Evolutionary conservation across 2,888 invertebrate genomes (phyloP).

Genomic region (Thera britannica): DNA sequence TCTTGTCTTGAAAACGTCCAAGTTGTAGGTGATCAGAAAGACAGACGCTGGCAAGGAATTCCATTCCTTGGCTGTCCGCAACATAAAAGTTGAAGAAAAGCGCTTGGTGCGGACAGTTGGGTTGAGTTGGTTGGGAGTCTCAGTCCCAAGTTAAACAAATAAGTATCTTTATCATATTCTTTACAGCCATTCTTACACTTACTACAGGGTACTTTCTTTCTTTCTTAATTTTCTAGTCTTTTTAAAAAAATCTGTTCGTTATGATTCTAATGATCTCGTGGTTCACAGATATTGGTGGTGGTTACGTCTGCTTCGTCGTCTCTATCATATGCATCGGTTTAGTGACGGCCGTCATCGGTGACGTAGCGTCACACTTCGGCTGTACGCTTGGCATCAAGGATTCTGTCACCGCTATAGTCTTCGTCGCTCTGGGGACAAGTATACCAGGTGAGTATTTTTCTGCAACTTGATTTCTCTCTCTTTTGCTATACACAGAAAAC

Average conservation of each 20-base stretch:
- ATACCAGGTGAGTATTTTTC: constrained; percentile 93
- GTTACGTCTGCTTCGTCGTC: constrained; percentile 97
- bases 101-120: no score
- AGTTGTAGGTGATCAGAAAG: no score
- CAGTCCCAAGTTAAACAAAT: no score
- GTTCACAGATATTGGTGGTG: constrained; percentile 93
- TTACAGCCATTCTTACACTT: no score
- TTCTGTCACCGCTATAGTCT: constrained; percentile 98
- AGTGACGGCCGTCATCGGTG: constrained; percentile 98
- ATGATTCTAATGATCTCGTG: not conserved
- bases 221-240: not conserved
- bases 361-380: constrained; percentile 98
- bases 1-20: no score
- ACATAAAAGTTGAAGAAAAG: no score
- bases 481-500: no score
- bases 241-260: not conserved
- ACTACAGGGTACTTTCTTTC: not conserved
- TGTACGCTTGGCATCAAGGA: constrained; percentile 98
- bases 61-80: no score
- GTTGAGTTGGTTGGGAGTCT: no score
- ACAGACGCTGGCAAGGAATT: no score
- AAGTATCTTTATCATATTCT: no score
- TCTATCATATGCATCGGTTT: constrained; percentile 97
- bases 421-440: constrained; percentile 99
- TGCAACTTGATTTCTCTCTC: not conserved